Evolutionary conservation across 2,113 vertebrate genomes (phyloP), one percentile per base, ranked within the genome.

Genomic region (Dasyurus viverrinus): DNA sequence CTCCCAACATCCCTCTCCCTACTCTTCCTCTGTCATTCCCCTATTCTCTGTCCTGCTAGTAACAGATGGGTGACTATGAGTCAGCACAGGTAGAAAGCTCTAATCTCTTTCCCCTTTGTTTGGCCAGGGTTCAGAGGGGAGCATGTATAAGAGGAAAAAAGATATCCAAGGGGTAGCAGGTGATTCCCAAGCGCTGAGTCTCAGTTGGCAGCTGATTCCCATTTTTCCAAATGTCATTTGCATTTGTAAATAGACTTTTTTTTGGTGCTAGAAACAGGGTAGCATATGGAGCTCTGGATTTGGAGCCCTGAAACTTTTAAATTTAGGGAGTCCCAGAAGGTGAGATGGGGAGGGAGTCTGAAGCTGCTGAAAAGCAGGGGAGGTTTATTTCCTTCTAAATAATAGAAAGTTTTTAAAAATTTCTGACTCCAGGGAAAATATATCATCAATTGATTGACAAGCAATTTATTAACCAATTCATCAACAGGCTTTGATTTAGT

Each of bases 221-320:
- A 55, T 27, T 91, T 96, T 92, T 47, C 95, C 36, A 97, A 97
- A 96, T 96, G 93, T 91, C 94, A 92, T 92, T 68, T 84, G 23
- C 0, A 0, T 93, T 92, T 84, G 68, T 84, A 84, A 84, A 84
- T 84, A n/a, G 68, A 84, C 68, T 84, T 76, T 96, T 96, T 47
- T 47, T 84, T 96, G 95, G 95, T 95, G 57, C 95, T 84, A 95
- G 96, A 94, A 92, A 90, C 54, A 60, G 91, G 53, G 95, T 19
- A 89, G 90, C 95, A 95, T 95, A 93, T 93, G 94, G 94, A 89
- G 50, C 95, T 95, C 96, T 98, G 97, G 98, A 98, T 95, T 96
- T 98, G 97, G 98, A 98, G 97, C 97, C 95, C 97, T n/a, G 50
- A 6, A 5, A 92, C 47, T 95, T 95, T 96, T 92, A 96, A 93